A percentile compares a stretch with the other conserved stretches of the same genome.
phyloP scores from a whole-genome alignment of 2,113 vertebrate genomes.

The Ameiurus melas region DNA sequence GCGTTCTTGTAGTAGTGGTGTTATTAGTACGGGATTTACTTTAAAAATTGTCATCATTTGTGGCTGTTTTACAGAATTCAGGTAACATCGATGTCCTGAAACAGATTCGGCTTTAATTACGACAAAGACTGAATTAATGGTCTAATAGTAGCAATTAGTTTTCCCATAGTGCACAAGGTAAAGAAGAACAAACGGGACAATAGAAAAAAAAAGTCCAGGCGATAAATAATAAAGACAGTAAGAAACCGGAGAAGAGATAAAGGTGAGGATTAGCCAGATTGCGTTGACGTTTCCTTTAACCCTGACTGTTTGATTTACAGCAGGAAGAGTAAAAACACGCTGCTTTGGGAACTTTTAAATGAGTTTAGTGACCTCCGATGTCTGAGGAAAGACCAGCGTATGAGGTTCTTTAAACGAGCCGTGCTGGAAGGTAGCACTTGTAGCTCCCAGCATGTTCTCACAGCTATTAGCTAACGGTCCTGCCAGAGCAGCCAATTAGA shows the following conservation, averaged over 20 bases:
- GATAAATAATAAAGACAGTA: background rate
- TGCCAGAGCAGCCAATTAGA: conserved; percentile 72
- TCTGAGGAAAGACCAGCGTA: conserved; percentile 26
- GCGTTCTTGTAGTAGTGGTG: background rate
- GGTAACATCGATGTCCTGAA: too few relatives aligned
- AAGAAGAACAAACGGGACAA: too few relatives aligned
- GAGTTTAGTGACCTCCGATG: conserved; percentile 2
- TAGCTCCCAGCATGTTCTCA: conserved; percentile 56
- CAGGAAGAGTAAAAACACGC: background rate
- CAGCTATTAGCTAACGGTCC: conserved; percentile 62
- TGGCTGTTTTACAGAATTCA: too few relatives aligned
- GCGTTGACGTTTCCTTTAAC: background rate
- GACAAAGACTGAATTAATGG: too few relatives aligned
- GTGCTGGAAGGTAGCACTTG: conserved; percentile 37
- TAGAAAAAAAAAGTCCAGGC: too few relatives aligned
- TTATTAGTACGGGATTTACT: background rate
- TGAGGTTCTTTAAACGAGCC: conserved; percentile 49
- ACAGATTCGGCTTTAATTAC: too few relatives aligned
- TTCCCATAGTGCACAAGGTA: too few relatives aligned
- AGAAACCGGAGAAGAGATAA: background rate
- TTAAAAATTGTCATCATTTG: background rate
- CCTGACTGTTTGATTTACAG: background rate
- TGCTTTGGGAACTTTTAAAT: background rate
- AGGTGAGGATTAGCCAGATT: background rate
- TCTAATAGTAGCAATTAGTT: too few relatives aligned